These are phyloP conservation scores for Callinectes sapidus DNA, from an alignment of 2,888 invertebrate genomes.

Conservation along the genomic window DNA sequence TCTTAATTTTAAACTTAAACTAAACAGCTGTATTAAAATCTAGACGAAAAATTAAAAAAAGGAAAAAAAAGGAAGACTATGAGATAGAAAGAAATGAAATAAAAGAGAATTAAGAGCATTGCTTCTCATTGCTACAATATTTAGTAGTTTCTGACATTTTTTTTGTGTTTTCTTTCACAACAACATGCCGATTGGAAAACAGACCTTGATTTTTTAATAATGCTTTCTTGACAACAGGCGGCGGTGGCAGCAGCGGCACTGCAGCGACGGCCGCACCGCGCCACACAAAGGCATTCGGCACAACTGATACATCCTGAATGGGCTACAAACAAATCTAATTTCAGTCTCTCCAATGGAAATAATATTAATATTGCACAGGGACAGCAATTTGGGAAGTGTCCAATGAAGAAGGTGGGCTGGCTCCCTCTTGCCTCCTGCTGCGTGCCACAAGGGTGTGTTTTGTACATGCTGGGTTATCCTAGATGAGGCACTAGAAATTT, in stretches of 20 bases:
- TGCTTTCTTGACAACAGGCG: conserved; percentile 43
- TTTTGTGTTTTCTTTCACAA: not conserved
- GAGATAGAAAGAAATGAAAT: conserved; percentile 46
- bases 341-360: conserved; percentile 14
- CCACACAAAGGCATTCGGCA: conserved; percentile 56
- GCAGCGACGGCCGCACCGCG: conserved; percentile 4
- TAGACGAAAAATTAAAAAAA: conserved; percentile 49
- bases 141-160: not conserved
- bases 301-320: not conserved
- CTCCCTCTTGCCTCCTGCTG: conserved; percentile 54
- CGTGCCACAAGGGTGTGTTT: conserved; percentile 63
- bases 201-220: conserved; percentile 30
- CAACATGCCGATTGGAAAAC: not conserved
- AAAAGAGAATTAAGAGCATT: conserved; percentile 49
- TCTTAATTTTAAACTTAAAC: conserved; percentile 68
- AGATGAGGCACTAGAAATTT: conserved; percentile 69
- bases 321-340: not conserved
- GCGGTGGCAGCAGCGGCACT: conserved; percentile 2
- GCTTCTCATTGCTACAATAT: conserved; percentile 62
- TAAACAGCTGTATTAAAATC: conserved; percentile 57
- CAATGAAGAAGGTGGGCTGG: conserved; percentile 21
- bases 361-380: conserved; percentile 37
- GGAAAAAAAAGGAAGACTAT: conserved; percentile 7
- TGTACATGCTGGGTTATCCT: conserved; percentile 69
- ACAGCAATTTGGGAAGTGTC: not conserved